A percentile compares a stretch with the other conserved stretches of the same genome.
Evolutionary conservation across 1,140 invertebrate species (phyloP).

Genomic region (Charaxes varanes): DNA sequence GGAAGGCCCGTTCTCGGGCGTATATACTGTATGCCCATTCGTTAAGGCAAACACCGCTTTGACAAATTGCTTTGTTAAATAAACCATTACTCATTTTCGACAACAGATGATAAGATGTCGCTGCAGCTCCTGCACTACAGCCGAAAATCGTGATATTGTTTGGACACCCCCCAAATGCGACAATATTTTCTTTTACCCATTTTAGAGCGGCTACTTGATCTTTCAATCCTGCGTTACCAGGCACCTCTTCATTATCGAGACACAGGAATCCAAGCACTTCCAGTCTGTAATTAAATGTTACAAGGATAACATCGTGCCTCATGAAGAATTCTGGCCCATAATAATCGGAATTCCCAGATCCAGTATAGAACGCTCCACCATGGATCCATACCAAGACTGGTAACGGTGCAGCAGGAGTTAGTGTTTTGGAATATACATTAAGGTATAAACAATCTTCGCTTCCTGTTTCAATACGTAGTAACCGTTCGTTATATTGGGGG

Average conservation of each 20-base stretch:
- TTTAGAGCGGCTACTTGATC: slow-evolving; percentile 49
- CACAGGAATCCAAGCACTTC: slow-evolving; percentile 76
- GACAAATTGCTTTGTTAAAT: slow-evolving; percentile 33
- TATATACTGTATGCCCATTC: slow-evolving; percentile 58
- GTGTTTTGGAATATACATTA: slow-evolving; percentile 56
- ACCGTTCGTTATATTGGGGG: slow-evolving; percentile 60
- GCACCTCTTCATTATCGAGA: slow-evolving; percentile 61
- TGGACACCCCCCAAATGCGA: slow-evolving; percentile 82
- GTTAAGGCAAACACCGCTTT: slow-evolving; percentile 57
- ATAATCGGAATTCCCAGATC: slow-evolving; percentile 37
- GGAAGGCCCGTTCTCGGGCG: slow-evolving; percentile 43
- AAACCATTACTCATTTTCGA: slow-evolving; percentile 65
- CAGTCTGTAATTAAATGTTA: slow-evolving; percentile 83
- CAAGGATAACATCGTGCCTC: slow-evolving; percentile 77
- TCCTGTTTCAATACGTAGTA: slow-evolving; percentile 45
- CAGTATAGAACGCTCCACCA: slow-evolving; percentile 61
- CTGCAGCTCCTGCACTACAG: slow-evolving; percentile 78
- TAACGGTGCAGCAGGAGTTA: slow-evolving; percentile 26
- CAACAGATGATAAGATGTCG: slow-evolving; percentile 28
- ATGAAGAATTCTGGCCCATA: slow-evolving; percentile 80
- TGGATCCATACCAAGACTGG: slow-evolving; percentile 73
- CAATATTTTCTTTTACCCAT: slow-evolving; percentile 50
- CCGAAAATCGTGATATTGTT: slow-evolving; percentile 86
- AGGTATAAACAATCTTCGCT: slow-evolving; percentile 66
- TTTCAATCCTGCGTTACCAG: slow-evolving; percentile 57